Evolutionary conservation across 2,888 invertebrate genomes (phyloP).

Genomic region (Cheilosia urbana): DNA sequence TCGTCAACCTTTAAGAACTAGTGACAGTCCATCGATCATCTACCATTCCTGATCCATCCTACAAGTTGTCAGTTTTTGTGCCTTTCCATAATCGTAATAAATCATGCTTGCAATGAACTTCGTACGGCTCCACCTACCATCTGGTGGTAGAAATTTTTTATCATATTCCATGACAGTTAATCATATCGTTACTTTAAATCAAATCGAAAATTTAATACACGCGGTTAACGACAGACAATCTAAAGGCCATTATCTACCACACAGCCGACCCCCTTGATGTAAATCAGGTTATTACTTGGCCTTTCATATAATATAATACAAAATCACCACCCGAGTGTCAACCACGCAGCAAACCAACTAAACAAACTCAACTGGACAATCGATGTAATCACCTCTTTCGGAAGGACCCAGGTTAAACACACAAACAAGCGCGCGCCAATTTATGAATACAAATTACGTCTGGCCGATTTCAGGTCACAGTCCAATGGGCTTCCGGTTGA

Average conservation of each 20-base stretch:
- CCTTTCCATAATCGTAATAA: conserved; percentile 33
- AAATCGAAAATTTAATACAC: conserved; percentile 35
- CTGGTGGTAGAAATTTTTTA: conserved; percentile 13
- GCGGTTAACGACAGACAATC: conserved; percentile 1
- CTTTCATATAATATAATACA: neutral
- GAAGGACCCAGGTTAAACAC: neutral
- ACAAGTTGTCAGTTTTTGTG: neutral
- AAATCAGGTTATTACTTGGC: conserved; percentile 1
- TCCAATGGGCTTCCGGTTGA: neutral
- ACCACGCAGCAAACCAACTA: neutral
- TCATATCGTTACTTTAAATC: conserved; percentile 22
- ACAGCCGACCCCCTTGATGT: neutral
- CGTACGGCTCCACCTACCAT: conserved; percentile 12
- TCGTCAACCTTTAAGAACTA: too few species aligned
- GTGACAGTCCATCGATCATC: too few species aligned
- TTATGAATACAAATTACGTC: conserved; percentile 29
- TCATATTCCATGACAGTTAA: conserved; percentile 3
- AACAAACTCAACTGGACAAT: conserved; percentile 13
- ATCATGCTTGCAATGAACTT: conserved; percentile 47
- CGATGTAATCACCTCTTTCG: conserved; percentile 32
- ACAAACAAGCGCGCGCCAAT: conserved; percentile 1
- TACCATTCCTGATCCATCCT: neutral
- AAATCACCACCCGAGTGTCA: conserved; percentile 25
- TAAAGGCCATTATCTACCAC: neutral
- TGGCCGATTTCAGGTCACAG: neutral